These are phyloP conservation scores for Saccostrea glomerata DNA, from an alignment of 1,140 invertebrate genomes.

Conservation along the genomic window DNA sequence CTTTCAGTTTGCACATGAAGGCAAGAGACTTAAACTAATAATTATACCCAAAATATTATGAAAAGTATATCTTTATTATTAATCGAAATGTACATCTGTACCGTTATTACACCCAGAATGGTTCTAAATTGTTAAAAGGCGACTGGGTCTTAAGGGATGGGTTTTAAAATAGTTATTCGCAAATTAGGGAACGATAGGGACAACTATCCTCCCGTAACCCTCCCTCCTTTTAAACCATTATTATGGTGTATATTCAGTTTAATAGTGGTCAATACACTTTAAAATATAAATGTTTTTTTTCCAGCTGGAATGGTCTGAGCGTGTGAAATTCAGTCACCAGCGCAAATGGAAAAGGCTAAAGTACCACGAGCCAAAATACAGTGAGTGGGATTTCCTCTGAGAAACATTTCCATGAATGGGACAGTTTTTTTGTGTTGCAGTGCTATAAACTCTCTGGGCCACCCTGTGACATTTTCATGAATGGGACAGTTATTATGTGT, in stretches of 20 bases:
- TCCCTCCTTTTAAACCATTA: too few species aligned
- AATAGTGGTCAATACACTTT: too few species aligned
- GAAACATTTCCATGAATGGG: not conserved
- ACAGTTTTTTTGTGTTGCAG: too few species aligned
- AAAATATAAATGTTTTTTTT: not conserved
- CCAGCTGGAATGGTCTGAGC: constrained; percentile 4
- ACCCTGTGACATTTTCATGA: too few species aligned
- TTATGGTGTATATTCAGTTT: too few species aligned
- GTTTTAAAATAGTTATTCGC: not conserved
- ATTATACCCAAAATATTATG: not conserved
- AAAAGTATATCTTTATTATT: not conserved
- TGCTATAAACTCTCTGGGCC: too few species aligned
- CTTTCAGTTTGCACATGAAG: not conserved
- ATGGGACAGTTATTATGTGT: too few species aligned
- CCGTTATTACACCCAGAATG: too few species aligned
- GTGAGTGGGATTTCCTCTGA: not conserved
- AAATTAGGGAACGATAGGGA: too few species aligned
- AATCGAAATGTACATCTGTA: not conserved
- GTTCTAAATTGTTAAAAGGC: not conserved
- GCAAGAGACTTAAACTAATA: not conserved
- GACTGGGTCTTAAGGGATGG: too few species aligned
- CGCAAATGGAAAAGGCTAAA: not conserved
- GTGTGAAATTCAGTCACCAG: not conserved
- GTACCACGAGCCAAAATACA: not conserved
- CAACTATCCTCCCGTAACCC: too few species aligned